Conservation (phyloP, 2,113 vertebrate genomes). For the Seriola dumerili region DNA sequence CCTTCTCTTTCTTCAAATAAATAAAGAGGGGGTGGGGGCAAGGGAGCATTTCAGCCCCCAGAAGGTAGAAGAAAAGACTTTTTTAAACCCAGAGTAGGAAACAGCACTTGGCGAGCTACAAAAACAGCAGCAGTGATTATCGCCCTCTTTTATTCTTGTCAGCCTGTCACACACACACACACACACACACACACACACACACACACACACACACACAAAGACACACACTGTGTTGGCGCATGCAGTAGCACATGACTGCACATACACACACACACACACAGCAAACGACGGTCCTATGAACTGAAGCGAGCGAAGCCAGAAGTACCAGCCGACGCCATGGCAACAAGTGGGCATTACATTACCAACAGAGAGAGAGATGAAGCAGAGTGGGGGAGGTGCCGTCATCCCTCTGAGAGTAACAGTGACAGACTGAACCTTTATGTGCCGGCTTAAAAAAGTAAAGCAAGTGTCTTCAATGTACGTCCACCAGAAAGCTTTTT, state of each 20-base stretch:
- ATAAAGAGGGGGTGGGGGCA: conserved; percentile 31
- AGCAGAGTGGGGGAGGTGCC: conserved; percentile 35
- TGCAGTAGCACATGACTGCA: conserved; percentile 45
- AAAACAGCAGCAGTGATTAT: conserved; percentile 60
- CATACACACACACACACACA: conserved; percentile 34
- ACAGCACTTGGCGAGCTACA: conserved; percentile 46
- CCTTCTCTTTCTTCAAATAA: conserved; percentile 63
- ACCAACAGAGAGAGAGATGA: conserved; percentile 25
- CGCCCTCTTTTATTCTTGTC: conserved; percentile 37
- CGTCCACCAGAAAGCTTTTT: not conserved
- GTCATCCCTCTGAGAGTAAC: conserved; percentile 33
- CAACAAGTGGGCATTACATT: conserved; percentile 77
- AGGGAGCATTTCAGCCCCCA: conserved; percentile 46
- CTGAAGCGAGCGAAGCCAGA: conserved; percentile 51
- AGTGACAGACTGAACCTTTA: conserved; percentile 15
- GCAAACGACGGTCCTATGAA: conserved; percentile 45
- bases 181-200: conserved; percentile 25
- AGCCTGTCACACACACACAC: conserved; percentile 21
- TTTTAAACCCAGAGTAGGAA: conserved; percentile 54
- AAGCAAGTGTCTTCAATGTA: not conserved
- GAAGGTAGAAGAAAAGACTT: conserved; percentile 56
- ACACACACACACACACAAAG: conserved; percentile 30
- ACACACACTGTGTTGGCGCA: conserved; percentile 36
- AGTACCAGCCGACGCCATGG: conserved; percentile 70
- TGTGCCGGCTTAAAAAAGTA: not conserved